Base-by-base conservation (phyloP, 2,888 invertebrate genomes). In the Diachrysia chrysitis region DNA sequence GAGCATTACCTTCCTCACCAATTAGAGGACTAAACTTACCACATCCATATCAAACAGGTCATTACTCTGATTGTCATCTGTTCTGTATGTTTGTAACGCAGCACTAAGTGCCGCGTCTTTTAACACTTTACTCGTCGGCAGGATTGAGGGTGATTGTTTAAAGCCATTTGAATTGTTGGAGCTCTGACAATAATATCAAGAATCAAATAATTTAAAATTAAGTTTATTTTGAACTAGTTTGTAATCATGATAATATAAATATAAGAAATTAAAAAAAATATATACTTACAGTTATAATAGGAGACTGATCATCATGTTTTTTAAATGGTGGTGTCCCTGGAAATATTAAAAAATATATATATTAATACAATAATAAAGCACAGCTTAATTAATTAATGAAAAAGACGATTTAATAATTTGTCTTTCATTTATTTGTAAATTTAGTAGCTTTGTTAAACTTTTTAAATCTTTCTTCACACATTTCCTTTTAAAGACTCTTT, bases 291-390 rank as follows among this genome's bases (percentile, higher is more conserved):
- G 21, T 63, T 19, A 42, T 10, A 62, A 29, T 55, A 19, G 64
- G 58, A 23, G 57, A 19, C 10, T 37, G 59, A 10, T 75, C 73
- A 60, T 71, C 69, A 48, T 66, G 76, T 19, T 71, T 82, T 77
- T 89, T 92, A 32, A 89, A 83, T 35, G 92, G 92, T 68, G 92
- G 91, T 37, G 87, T 89, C 86, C 88, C 92, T 92, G 82, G 54
- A 91, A 85, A 87, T 76, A 14, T 51, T 16, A 17, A n/a, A 42
- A 42, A n/a, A n/a, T 2, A 37, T 16, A 37, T 29, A 10, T 10
- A 32, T 1, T 10, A 32, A 32, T 29, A 10, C 9, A 32, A 32
- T 32, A 29, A 29, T 29, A 29, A 29, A 29, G n/a, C n/a, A n/a
- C n/a, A n/a, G n/a, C n/a, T n/a, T n/a, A n/a, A n/a, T n/a, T n/a